Percentiles rank a stretch among this genome's conserved stretches.
Conservation (phyloP, 1,140 invertebrate genomes). For the Kradibia gibbosae region DNA sequence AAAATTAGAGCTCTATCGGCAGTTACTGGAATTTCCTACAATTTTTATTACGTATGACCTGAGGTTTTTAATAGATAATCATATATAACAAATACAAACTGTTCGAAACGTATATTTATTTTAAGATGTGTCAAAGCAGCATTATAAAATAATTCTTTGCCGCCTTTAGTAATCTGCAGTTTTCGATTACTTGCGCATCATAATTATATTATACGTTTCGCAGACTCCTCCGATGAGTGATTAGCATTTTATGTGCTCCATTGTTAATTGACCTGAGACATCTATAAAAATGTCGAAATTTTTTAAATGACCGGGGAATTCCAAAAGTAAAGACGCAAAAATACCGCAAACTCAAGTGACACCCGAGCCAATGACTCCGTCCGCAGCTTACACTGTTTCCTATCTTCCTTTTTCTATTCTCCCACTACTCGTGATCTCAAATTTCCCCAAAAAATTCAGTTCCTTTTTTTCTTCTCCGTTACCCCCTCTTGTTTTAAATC, state of each 20-base stretch:
- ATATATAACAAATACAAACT: too few species aligned
- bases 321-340: neutral
- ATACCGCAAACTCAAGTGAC: neutral
- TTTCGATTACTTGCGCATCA: too few species aligned
- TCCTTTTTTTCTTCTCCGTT: neutral
- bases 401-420: neutral
- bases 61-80: too few species aligned
- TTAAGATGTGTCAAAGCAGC: too few species aligned
- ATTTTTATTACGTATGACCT: too few species aligned
- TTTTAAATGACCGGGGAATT: neutral
- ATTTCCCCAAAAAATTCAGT: neutral
- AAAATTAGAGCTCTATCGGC: too few species aligned
- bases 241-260: neutral
- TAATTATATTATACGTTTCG: too few species aligned
- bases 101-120: too few species aligned
- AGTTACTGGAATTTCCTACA: too few species aligned
- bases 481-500: neutral
- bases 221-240: too few species aligned
- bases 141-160: too few species aligned
- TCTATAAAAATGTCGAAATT: neutral
- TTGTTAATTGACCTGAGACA: neutral
- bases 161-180: too few species aligned
- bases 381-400: neutral
- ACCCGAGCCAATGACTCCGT: neutral
- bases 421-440: neutral